Conservation (phyloP, 1,140 invertebrate species). For the Scaptodrosophila lebanonensis region DNA sequence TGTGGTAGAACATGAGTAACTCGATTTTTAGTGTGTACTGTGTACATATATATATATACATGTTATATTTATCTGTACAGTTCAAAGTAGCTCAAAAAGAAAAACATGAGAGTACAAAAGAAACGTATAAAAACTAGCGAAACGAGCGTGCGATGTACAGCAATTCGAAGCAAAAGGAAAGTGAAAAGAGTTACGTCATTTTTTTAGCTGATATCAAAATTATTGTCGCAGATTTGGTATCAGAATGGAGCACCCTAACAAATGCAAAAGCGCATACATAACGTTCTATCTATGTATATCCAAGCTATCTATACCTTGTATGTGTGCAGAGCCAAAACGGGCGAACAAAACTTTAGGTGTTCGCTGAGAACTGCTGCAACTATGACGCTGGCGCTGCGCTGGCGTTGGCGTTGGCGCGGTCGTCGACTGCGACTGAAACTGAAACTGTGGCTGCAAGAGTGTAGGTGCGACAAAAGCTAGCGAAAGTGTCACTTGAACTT, state of each 20-base stretch:
- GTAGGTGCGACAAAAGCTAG: constrained; percentile 1
- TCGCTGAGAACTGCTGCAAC: too few species aligned
- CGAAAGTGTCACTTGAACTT: constrained; percentile 58
- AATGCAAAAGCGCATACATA: background rate
- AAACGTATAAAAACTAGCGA: constrained; percentile 39
- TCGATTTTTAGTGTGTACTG: constrained; percentile 21
- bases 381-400: too few species aligned
- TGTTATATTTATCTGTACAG: constrained; percentile 10
- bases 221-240: constrained; percentile 77
- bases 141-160: constrained; percentile 31
- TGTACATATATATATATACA: background rate
- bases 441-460: background rate
- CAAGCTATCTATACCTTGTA: background rate
- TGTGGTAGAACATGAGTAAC: too few species aligned
- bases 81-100: constrained; percentile 1
- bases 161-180: constrained; percentile 38
- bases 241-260: constrained; percentile 68
- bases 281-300: background rate
- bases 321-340: too few species aligned
- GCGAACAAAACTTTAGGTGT: too few species aligned
- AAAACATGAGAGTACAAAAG: constrained; percentile 14
- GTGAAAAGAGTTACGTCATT: constrained; percentile 77
- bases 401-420: background rate
- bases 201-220: constrained; percentile 77
- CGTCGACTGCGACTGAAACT: background rate